Conservation (phyloP, 1,140 invertebrate species). For the Solenopsis fugax region DNA sequence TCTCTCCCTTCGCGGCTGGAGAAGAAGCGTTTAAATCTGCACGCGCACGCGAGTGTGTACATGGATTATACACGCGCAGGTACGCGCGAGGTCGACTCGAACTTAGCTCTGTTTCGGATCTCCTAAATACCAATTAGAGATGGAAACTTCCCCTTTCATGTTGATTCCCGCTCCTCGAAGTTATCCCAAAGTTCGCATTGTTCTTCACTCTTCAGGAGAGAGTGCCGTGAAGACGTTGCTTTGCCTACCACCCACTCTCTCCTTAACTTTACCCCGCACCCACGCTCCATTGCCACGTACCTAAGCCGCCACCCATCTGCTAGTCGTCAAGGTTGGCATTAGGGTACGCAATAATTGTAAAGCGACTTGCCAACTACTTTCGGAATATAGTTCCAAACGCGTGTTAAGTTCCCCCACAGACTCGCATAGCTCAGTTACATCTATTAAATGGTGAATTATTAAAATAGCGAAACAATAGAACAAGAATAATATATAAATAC, state of each 20-base stretch:
- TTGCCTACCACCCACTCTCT: slow-evolving; percentile 55
- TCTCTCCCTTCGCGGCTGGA: background rate
- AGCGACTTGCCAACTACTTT: slow-evolving; percentile 79
- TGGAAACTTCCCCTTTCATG: slow-evolving; percentile 86
- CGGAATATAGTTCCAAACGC: slow-evolving; percentile 80
- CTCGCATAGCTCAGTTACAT: background rate
- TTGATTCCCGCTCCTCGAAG: slow-evolving; percentile 83
- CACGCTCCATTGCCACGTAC: slow-evolving; percentile 45
- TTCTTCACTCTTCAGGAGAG: slow-evolving; percentile 78
- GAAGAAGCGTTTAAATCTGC: slow-evolving; percentile 62
- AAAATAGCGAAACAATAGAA: background rate
- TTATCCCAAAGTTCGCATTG: slow-evolving; percentile 86
- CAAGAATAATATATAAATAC: slow-evolving; percentile 1
- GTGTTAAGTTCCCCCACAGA: slow-evolving; percentile 24
- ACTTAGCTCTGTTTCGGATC: slow-evolving; percentile 83
- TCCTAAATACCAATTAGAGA: slow-evolving; percentile 86
- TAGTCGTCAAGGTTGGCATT: slow-evolving; percentile 75
- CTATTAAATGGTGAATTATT: slow-evolving; percentile 24
- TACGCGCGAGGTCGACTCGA: slow-evolving; percentile 62
- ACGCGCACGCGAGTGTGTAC: slow-evolving; percentile 14
- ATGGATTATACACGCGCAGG: slow-evolving; percentile 20
- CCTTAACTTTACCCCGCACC: slow-evolving; percentile 26
- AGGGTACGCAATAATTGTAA: slow-evolving; percentile 81
- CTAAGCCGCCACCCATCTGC: slow-evolving; percentile 16
- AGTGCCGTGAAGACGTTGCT: slow-evolving; percentile 45